phyloP scores from a whole-genome alignment of 1,140 invertebrate genomes.

The Eupristina koningsbergeri region DNA sequence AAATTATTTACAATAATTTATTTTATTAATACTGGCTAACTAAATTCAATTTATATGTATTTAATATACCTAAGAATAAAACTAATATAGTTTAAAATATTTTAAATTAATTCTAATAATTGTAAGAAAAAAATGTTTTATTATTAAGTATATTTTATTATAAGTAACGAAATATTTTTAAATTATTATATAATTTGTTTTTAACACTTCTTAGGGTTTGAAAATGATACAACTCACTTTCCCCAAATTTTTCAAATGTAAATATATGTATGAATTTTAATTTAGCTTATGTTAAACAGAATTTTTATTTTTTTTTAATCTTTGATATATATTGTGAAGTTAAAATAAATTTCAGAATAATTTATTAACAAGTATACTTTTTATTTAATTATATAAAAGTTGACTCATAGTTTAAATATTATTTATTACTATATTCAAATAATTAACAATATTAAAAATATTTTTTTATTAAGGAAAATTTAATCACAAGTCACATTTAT shows the following conservation, averaged over 20 bases:
- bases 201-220: background rate
- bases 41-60: too few relatives aligned
- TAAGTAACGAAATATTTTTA: background rate
- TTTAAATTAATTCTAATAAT: too few relatives aligned
- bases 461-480: too few relatives aligned
- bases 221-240: background rate
- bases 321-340: background rate
- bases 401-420: background rate
- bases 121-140: too few relatives aligned
- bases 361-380: background rate
- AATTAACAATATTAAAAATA: too few relatives aligned
- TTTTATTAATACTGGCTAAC: too few relatives aligned
- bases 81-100: too few relatives aligned
- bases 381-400: background rate
- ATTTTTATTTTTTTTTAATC: constrained; percentile 6
- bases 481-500: too few relatives aligned
- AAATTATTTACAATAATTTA: too few relatives aligned
- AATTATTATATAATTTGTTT: too few relatives aligned
- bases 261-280: constrained; percentile 10
- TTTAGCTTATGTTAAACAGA: background rate
- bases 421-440: background rate
- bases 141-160: too few relatives aligned
- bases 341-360: constrained; percentile 12
- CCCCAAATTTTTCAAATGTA: background rate
- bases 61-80: too few relatives aligned